Evolutionary conservation across 2,888 invertebrate species (phyloP), one percentile per base, ranked within the genome.

Genomic region (Enchytraeus crypticus): DNA sequence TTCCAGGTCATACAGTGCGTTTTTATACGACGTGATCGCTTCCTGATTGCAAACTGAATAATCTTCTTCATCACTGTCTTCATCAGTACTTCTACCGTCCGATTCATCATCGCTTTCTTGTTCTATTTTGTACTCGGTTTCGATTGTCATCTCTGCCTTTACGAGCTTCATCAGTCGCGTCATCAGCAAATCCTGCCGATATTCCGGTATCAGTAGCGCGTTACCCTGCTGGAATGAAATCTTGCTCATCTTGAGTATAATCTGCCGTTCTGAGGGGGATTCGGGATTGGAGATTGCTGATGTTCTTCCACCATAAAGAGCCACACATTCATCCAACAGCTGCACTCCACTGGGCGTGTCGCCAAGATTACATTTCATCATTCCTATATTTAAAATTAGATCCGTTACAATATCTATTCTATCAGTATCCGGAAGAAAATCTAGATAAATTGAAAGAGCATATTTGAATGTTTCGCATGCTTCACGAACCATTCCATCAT

Each of bases 211-310:
- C 57, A 75, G 70, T 60, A 74, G 74, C 4, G 74, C 74, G 60
- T 75, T 74, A 18, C 77, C 77, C 21, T 77, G 69, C 62, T 75
- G 73, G 23, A 73, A 71, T 58, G 75, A 70, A 4, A 74, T 72
- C 5, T 72, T 65, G 4, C 76, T 74, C 30, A 76, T 72, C 60
- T 51, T 53, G 21, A 53, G 53, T 26, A n/a, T 53, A 18, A 57
- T 59, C 3, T 33, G 5, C 26, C 8, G 14, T 23, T 47, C 49
- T 23, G 8, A 11, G 8, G 49, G 14, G 8, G 18, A 8, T 27
- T 11, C 33, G 23, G 26, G 5, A 11, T 21, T 11, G 5, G 18
- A 18, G 14, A 5, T 11, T n/a, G 55, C 23, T 11, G 34, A 11
- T 14, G 23, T 45, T 34, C 51, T 11, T 8, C 49, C 49, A 2